A percentile compares a stretch with the other conserved stretches of the same genome.
These are phyloP conservation scores for Rhamnusium bicolor DNA, from an alignment of 2,888 invertebrate genomes.

Conservation along the genomic window DNA sequence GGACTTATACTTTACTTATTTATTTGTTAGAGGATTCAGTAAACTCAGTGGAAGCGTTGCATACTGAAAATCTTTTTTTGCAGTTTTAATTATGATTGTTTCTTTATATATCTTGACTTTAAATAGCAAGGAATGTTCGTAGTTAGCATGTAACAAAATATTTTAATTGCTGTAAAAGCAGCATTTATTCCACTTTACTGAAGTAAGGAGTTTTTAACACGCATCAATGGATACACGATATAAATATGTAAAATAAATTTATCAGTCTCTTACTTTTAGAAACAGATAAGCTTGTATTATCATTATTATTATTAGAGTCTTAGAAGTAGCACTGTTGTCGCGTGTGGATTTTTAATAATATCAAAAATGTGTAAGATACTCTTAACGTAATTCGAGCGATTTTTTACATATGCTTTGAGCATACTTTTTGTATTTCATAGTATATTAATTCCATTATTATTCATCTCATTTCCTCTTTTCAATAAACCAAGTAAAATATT, in stretches of 20 bases:
- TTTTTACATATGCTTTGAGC: too few relatives aligned
- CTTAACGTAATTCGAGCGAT: too few relatives aligned
- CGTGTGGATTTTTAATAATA: too few relatives aligned
- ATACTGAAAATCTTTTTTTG: background rate
- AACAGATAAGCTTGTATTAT: background rate
- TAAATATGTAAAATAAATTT: background rate
- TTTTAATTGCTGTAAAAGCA: conserved; percentile 3
- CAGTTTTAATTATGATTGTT: conserved; percentile 17
- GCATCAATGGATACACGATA: background rate
- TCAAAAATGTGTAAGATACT: too few relatives aligned
- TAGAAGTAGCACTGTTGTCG: too few relatives aligned
- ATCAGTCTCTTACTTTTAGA: background rate
- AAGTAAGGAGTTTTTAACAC: background rate
- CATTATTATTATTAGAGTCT: too few relatives aligned
- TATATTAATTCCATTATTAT: too few relatives aligned
- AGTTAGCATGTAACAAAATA: conserved; percentile 17
- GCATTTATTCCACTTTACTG: conserved; percentile 1
- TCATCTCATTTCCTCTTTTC: too few relatives aligned
- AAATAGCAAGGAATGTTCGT: conserved; percentile 9
- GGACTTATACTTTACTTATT: conserved; percentile 11
- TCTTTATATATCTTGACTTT: background rate
- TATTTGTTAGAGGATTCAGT: background rate
- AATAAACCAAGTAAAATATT: too few relatives aligned
- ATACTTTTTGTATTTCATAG: too few relatives aligned
- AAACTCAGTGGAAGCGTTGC: conserved; percentile 1